phyloP scores from a whole-genome alignment of 2,113 vertebrate species.

The Tor tambroides region DNA sequence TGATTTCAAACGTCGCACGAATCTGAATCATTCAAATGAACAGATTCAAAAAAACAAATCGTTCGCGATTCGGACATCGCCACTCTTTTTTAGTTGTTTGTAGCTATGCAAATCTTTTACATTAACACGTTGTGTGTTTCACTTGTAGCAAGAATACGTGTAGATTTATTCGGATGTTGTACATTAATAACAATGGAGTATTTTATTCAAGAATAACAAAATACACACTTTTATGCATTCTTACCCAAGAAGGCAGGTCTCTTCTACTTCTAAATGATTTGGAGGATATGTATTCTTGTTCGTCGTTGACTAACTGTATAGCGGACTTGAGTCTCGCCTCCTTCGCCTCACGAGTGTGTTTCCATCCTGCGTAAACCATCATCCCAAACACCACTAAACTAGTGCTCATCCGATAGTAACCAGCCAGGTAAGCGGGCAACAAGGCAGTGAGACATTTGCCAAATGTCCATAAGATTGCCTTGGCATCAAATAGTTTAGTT shows the following conservation, averaged over 20 bases:
- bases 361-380: slow-evolving; percentile 88
- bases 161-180: background rate
- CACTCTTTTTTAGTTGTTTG: background rate
- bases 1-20: background rate
- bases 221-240: slow-evolving; percentile 33
- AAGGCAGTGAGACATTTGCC: slow-evolving; percentile 84
- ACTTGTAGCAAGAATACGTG: background rate
- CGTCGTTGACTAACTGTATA: slow-evolving; percentile 73
- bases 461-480: slow-evolving; percentile 80
- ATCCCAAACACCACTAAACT: slow-evolving; percentile 83
- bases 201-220: background rate
- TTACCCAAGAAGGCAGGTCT: slow-evolving; percentile 86
- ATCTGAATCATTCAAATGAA: slow-evolving; percentile 7
- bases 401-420: slow-evolving; percentile 84
- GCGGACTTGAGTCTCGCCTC: slow-evolving; percentile 79
- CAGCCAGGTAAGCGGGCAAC: slow-evolving; percentile 86
- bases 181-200: background rate
- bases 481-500: slow-evolving; percentile 65
- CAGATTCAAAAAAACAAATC: background rate
- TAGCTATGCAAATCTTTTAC: background rate
- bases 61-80: background rate
- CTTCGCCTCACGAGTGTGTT: slow-evolving; percentile 81
- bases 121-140: background rate
- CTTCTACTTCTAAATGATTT: slow-evolving; percentile 73
- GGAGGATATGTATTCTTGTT: slow-evolving; percentile 71